Conservation (phyloP, 2,113 vertebrate genomes). For the Cephalopterus ornatus region DNA sequence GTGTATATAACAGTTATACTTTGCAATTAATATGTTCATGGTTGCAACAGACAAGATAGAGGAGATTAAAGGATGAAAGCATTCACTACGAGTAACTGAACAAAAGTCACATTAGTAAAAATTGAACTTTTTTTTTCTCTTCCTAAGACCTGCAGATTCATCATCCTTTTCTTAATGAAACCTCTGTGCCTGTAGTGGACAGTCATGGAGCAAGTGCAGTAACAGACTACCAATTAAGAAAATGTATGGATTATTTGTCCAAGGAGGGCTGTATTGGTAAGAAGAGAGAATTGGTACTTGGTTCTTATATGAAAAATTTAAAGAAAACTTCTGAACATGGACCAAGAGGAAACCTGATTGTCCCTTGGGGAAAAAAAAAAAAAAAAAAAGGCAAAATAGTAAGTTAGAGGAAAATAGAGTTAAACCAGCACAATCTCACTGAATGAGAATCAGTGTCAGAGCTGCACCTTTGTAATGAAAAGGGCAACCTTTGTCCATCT, state of each 20-base stretch:
- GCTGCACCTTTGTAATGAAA: background rate
- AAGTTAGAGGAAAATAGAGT: background rate
- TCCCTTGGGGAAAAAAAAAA: rapidly evolving
- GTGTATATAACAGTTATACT: background rate
- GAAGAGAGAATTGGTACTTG: background rate
- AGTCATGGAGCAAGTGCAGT: background rate
- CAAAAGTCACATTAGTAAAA: background rate
- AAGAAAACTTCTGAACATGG: background rate
- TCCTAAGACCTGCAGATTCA: background rate
- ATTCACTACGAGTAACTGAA: background rate
- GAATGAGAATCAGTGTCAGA: background rate
- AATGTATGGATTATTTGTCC: background rate
- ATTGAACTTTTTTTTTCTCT: background rate
- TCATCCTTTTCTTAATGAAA: background rate
- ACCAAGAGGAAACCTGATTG: background rate
- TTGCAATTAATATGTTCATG: background rate
- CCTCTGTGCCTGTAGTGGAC: background rate
- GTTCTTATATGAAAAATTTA: background rate
- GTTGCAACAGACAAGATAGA: background rate
- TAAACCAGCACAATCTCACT: background rate
- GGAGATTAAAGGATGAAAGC: background rate
- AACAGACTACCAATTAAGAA: background rate
- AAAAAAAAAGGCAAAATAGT: rapidly evolving
- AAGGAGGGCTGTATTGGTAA: background rate
- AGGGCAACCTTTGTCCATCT: background rate